Evolutionary conservation across 2,113 vertebrate species (phyloP), one percentile per base, ranked within the genome.

Genomic region (Callionymus lyra): DNA sequence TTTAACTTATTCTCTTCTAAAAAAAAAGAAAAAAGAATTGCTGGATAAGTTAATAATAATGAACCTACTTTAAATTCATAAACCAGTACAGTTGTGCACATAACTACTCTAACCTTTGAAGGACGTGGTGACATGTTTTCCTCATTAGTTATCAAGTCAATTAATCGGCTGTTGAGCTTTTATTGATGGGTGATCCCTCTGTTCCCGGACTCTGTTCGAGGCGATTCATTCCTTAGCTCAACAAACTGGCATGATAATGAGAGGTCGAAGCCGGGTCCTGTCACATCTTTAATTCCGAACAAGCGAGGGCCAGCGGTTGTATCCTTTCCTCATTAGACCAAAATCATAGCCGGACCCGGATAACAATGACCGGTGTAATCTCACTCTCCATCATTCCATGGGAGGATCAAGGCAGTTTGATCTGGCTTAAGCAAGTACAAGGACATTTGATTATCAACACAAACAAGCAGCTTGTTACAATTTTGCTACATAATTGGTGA

Each of bases 251-350:
- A 18, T 46, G 48, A 59, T 42, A 49, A 50, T 38, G 59, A 75
- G 68, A 50, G 48, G 47, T 41, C 36, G 57, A 60, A 44, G 45
- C 47, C 31, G 38, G 31, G 21, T 47, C 52, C 44, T 53, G 45
- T 40, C 48, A 15, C 71, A 79, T 82, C 61, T 71, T 77, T 83
- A 65, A 84, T 84, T 82, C 76, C 79, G 59, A 56, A 47, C 21
- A 62, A 61, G 59, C 68, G 50, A 73, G 61, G 65, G 56, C 56
- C 59, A 77, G 67, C 71, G 68, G 68, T 66, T 72, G 73, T 66
- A 66, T 65, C 50, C 60, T 67, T n/a, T 54, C 43, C 62, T 81
- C 72, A 74, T 80, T 81, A 80, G 67, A 65, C 54, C 41, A 56
- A 54, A 47, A 70, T 65, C 68, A 66, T 32, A 75, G 47, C 6